phyloP scores from a whole-genome alignment of 1,140 invertebrate species.

The Sogatella furcifera region DNA sequence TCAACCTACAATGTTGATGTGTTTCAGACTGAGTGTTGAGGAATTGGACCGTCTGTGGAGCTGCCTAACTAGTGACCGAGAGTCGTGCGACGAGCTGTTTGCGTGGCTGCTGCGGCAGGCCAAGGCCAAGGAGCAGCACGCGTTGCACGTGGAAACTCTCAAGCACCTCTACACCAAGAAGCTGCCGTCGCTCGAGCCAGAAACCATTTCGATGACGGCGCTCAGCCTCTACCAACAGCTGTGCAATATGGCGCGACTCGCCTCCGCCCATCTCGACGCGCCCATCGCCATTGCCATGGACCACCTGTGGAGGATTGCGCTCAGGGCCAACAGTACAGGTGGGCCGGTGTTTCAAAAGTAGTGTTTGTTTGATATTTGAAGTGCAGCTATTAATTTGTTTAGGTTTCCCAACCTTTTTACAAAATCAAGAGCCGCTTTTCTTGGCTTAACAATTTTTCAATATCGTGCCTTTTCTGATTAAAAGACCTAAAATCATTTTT shows the following conservation, averaged over 20 bases:
- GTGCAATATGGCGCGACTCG: constrained; percentile 69
- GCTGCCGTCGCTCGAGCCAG: constrained; percentile 74
- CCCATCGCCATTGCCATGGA: constrained; percentile 65
- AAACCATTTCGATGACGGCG: constrained; percentile 84
- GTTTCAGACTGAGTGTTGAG: constrained; percentile 61
- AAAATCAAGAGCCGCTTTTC: no score
- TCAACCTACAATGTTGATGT: no score
- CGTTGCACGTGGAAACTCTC: constrained; percentile 71
- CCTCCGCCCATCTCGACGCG: constrained; percentile 45
- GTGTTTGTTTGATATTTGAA: constrained; percentile 4
- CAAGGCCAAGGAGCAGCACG: constrained; percentile 82
- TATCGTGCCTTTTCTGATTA: no score
- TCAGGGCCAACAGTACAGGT: constrained; percentile 74
- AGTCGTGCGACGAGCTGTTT: constrained; percentile 82
- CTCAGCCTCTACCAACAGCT: constrained; percentile 83
- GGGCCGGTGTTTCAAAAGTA: constrained; percentile 10
- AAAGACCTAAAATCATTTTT: no score
- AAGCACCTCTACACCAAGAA: constrained; percentile 82
- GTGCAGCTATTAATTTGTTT: no score
- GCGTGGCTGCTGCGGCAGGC: constrained; percentile 85
- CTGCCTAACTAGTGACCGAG: constrained; percentile 70
- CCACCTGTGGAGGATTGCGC: constrained; percentile 86
- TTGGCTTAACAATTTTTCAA: no score
- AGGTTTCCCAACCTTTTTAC: no score
- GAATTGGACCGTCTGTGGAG: constrained; percentile 86